Base-by-base conservation (phyloP, 2,888 invertebrate genomes). In the Euclidia mi region DNA sequence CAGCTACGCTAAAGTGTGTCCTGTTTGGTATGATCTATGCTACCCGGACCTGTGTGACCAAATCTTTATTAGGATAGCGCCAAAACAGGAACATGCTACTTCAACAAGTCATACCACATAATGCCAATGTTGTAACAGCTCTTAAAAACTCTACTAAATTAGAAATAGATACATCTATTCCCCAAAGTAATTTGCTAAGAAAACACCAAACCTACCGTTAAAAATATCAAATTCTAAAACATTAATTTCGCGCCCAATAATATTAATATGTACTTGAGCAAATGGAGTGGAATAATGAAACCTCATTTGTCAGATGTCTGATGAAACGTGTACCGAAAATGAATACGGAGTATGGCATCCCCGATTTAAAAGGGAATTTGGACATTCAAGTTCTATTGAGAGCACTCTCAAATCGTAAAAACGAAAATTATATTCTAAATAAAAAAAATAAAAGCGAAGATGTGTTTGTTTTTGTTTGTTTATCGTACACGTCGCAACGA, bases 221-320 rank as follows among this genome's bases (percentile, higher is more conserved):
- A 14, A 34, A 34, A 14, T 14, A 34, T 34, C 9, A 34, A 34
- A 4, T 25, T 25, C 6, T 25, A 25, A 25, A 25, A 34, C 2
- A 34, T 15, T 34, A 10, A 37, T 37, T 17, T 37, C 7, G 37
- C 17, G 1, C 17, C 37, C 9, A 40, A 20, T 11, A 32, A 3
- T 11, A 32, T 11, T 11, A 9, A 11, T 7, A 14, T 12, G 2
- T 35, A 49, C 17, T 50, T 28, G 25, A 25, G 44, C 53, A 49
- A 71, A 65, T 58, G 49, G 62, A 53, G 43, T 45, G 44, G 72
- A 65, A 69, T 57, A 59, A 63, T 58, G 51, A 45, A 59, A 55
- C 57, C 51, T 58, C 41, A 66, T 72, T 71, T 58, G 25, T 51
- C 38, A 58, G 37, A 49, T 25, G 34, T 46, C 34, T 47, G 32